Conservation (phyloP, 2,113 vertebrate species). For the Sceloporus tristichus region DNA sequence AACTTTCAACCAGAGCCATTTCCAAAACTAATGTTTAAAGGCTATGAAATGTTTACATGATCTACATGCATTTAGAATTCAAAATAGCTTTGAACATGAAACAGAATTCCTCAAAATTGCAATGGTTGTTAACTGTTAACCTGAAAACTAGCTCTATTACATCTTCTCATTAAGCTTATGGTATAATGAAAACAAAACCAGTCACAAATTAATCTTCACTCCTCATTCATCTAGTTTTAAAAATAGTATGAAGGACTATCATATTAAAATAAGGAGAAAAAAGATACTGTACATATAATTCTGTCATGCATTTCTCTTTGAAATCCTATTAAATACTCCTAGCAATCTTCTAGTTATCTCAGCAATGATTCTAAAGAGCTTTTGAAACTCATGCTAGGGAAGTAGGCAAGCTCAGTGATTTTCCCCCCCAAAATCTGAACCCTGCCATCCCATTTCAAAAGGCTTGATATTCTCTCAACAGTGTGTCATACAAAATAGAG, state of each 20-base stretch:
- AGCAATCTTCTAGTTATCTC: neutral
- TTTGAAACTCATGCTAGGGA: neutral
- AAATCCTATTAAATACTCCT: neutral
- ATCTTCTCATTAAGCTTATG: neutral
- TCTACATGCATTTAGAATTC: neutral
- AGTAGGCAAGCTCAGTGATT: neutral
- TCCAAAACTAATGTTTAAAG: neutral
- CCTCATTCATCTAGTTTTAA: too few species aligned
- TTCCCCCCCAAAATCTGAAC: neutral
- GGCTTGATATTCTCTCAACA: neutral
- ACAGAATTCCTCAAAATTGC: neutral
- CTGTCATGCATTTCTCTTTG: neutral
- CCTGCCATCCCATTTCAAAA: neutral
- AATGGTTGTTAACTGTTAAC: neutral
- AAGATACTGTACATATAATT: too few species aligned
- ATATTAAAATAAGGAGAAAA: too few species aligned
- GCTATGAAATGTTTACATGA: neutral
- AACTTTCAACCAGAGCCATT: neutral
- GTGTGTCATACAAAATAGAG: neutral
- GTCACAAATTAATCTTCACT: too few species aligned
- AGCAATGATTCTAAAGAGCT: neutral
- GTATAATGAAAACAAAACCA: too few species aligned
- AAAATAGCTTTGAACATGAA: neutral
- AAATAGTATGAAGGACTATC: too few species aligned
- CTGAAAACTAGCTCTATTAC: neutral